phyloP scores from a whole-genome alignment of 2,888 invertebrate genomes.

The Leptopilina myrica region DNA sequence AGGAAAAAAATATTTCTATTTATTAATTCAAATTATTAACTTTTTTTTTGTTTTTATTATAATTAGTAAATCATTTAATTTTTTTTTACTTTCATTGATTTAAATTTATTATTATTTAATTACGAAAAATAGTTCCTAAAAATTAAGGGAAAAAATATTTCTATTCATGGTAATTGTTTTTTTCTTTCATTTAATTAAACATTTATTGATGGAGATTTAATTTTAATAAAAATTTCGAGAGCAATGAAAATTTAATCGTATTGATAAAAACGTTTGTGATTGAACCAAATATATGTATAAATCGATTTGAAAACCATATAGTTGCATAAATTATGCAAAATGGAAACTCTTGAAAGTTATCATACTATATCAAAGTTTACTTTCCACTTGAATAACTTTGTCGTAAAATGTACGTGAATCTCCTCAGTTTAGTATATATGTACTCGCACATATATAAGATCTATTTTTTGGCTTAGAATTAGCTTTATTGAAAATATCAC shows the following conservation, averaged over 20 bases:
- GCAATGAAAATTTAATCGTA: not conserved
- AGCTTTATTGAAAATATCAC: not conserved
- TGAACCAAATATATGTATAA: not conserved
- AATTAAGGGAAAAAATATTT: too few relatives aligned
- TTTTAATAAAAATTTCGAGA: not conserved
- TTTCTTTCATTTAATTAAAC: too few relatives aligned
- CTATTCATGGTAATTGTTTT: too few relatives aligned
- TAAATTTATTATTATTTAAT: too few relatives aligned
- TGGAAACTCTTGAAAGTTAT: conserved; percentile 29
- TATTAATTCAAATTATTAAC: too few relatives aligned
- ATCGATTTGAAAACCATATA: not conserved
- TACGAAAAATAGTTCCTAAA: too few relatives aligned
- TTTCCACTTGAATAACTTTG: conserved; percentile 30
- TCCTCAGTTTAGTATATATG: not conserved
- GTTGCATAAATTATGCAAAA: conserved; percentile 4
- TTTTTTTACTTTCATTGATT: too few relatives aligned
- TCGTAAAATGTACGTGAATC: conserved; percentile 19
- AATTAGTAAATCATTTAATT: too few relatives aligned
- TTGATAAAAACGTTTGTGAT: not conserved
- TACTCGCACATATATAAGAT: too few relatives aligned
- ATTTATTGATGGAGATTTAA: not conserved
- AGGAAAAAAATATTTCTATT: too few relatives aligned
- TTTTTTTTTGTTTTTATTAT: too few relatives aligned
- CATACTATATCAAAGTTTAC: conserved; percentile 27
- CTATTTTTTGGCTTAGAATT: not conserved